Evolutionary conservation across 2,888 invertebrate genomes (phyloP), one percentile per base, ranked within the genome.

Genomic region (Lampropteryx suffumata): DNA sequence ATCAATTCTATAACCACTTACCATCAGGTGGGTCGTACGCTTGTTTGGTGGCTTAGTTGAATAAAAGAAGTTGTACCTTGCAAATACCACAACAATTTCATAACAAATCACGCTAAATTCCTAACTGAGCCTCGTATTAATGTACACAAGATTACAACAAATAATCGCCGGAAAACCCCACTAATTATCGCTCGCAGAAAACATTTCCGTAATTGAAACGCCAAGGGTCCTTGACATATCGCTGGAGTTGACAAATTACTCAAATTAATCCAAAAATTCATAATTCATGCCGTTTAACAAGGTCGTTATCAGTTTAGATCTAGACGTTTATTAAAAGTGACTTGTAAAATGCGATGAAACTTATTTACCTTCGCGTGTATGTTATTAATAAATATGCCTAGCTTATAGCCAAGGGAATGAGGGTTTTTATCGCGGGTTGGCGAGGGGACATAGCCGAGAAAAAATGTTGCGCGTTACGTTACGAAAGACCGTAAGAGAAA

Each of bases 131-230:
- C 7, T 24, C 6, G 24, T 24, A n/a, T 24, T 24, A 24, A 24
- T 24, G n/a, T 24, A 24, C 24, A 24, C 24, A 17, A 17, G 2
- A 17, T 17, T 17, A 3, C 24, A 24, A 24, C 24, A 24, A 24
- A 29, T 6, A 10, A 11, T 7, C 6, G 24, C 2, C 17, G 17
- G 4, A 17, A 24, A 24, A 29, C 29, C 1, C 11, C 29, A 7
- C 32, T 32, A 33, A 14, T 27, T 33, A 42, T 7, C 12, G 10
- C 17, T 33, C 26, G 4, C 42, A 33, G n/a, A 33, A 27, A 40
- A 34, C 40, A 40, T 28, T 47, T 17, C n/a, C 28, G 7, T 47
- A 47, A 47, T 47, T 47, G 28, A 47, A 47, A 40, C 33, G 35
- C 29, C 29, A 35, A 28, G 32, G 32, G 46, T 37, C 10, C 11